These are phyloP conservation scores for Chironomus tentans DNA, from an alignment of 2,888 invertebrate genomes.

Conservation along the genomic window DNA sequence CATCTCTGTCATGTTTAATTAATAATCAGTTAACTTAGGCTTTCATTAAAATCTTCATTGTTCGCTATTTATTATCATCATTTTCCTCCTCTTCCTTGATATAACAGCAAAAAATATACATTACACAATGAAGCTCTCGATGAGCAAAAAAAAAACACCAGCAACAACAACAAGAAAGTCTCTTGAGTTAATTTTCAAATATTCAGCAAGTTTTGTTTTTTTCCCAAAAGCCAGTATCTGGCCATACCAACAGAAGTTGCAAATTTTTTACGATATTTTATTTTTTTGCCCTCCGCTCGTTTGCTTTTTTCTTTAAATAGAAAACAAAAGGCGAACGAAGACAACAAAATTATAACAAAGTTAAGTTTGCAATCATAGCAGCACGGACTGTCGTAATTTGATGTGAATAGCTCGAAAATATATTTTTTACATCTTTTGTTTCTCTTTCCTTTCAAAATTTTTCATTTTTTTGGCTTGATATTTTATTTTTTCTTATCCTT, in stretches of 20 bases:
- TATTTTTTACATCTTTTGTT: neutral
- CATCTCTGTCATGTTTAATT: conserved; percentile 9
- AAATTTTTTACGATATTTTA: neutral
- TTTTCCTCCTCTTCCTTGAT: neutral
- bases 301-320: neutral
- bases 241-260: neutral
- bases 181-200: neutral
- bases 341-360: neutral
- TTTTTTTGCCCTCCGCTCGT: neutral
- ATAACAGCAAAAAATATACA: neutral
- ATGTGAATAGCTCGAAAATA: neutral
- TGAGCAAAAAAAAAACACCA: too few relatives aligned
- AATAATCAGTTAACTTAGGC: conserved; percentile 8
- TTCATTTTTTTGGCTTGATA: too few relatives aligned
- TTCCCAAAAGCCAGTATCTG: neutral
- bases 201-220: neutral
- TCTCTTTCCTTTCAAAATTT: neutral
- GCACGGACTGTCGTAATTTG: neutral
- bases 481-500: too few relatives aligned
- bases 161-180: neutral
- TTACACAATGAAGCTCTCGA: too few relatives aligned
- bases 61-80: conserved; percentile 10
- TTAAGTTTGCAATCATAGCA: neutral
- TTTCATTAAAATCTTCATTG: conserved; percentile 12
- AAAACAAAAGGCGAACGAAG: neutral